Base-by-base conservation (phyloP, 2,888 invertebrate species). In the Chrysolina americana region DNA sequence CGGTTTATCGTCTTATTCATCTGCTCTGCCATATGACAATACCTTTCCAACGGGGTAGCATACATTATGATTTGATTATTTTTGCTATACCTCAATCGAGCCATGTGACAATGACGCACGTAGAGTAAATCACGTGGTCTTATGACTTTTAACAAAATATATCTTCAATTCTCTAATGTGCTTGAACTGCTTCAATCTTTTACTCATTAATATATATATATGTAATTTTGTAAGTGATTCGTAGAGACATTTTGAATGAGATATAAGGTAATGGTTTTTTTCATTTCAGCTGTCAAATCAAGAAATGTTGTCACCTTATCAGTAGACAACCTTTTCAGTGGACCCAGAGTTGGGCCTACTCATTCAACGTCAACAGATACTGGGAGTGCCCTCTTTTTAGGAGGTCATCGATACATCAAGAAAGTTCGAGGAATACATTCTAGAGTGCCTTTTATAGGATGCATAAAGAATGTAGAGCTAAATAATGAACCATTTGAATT, bases 281-380 rank as follows among this genome's bases (percentile, higher is more conserved):
- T 70, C 70, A 50, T 83, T 88, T 81, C 91, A 92, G 97, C 94
- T 68, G 91, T 94, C 41, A 98, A 98, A 87, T 94, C 94, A n/a
- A 95, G 95, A 88, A 97, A 97, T 87, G 94, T 97, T 21, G 94
- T 98, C 6, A 93, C 95, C 0, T 89, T 99, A 69, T 93, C 94
- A 0, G 96, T 99, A 1, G 96, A 98, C 88, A 94, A 94, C 10
- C 90, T 92, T 72, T 92, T 93, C 84, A 92, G 93, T 0, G 91
- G 92, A 78, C 93, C 95, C 0, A 94, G 93, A 2, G 91, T 95
- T 44, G 95, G 95, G 6, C 87, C 86, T 41, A 81, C 82, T 62
- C 81, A 83, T 44, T 91, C 91, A 89, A 92, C 23, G 89, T 91
- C 93, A 0, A 95, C 96, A 0, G 93, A 95, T 83, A 96, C 97